A percentile compares a stretch with the other conserved stretches of the same genome.
These are phyloP conservation scores for Brachyistius frenatus DNA, from an alignment of 2,113 vertebrate genomes.

Conservation along the genomic window DNA sequence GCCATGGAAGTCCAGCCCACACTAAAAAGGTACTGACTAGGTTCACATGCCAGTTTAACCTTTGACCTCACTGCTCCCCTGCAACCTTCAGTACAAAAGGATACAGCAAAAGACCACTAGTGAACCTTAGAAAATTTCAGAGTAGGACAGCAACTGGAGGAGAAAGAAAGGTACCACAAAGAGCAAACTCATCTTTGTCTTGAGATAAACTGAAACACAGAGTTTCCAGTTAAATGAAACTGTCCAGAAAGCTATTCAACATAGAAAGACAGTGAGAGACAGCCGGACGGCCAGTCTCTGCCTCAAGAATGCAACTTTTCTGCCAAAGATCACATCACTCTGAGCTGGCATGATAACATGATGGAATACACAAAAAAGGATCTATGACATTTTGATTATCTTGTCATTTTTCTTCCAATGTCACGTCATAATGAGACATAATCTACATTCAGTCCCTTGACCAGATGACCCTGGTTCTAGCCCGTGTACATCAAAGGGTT, in stretches of 20 bases:
- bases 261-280: not conserved
- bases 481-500: slow-evolving; percentile 45
- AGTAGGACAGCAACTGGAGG: slow-evolving; percentile 38
- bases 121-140: slow-evolving; percentile 52
- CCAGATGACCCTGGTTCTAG: slow-evolving; percentile 21
- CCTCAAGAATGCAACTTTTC: not conserved
- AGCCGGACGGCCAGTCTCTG: not conserved
- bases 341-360: too few relatives aligned
- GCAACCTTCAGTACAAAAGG: not conserved
- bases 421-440: not conserved
- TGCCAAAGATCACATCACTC: too few relatives aligned
- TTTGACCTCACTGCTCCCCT: slow-evolving; percentile 28
- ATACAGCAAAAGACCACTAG: slow-evolving; percentile 11
- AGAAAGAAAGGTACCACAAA: slow-evolving; percentile 22
- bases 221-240: slow-evolving; percentile 5
- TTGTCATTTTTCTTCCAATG: slow-evolving; percentile 8
- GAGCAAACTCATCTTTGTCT: slow-evolving; percentile 11
- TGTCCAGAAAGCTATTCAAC: not conserved
- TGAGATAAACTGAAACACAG: not conserved
- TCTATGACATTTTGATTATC: slow-evolving; percentile 1
- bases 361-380: not conserved
- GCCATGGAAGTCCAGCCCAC: not conserved
- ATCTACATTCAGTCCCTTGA: not conserved
- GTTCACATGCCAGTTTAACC: slow-evolving; percentile 43
- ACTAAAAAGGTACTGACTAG: slow-evolving; percentile 18